Evolutionary conservation across 2,113 vertebrate species (phyloP), one percentile per base, ranked within the genome.

Genomic region (Upupa epops): DNA sequence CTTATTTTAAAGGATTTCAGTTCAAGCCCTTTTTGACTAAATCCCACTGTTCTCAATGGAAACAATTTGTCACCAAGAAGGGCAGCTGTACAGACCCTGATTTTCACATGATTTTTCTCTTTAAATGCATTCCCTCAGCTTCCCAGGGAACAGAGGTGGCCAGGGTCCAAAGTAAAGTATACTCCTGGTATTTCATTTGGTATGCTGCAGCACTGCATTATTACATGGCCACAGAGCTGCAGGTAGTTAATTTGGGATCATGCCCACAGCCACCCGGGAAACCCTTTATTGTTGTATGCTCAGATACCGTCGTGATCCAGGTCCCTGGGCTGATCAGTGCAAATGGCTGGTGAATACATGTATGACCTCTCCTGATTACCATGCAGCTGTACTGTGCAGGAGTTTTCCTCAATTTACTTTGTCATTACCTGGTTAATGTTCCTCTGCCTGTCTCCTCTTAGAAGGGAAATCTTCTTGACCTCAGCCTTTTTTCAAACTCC

Each of bases 401-500:
- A 89, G 58, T 85, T 94, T 76, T 69, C 78, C 32, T 69, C 64
- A 73, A 69, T 89, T 82, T 79, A 65, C 58, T 79, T 85, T 96
- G 88, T 77, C 89, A 93, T 94, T 71, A 86, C 36, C 72, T 92
- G 59, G 93, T 66, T 73, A 86, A 93, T 90, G 71, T 92, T 94
- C 83, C 84, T 86, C 68, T 83, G 36, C 61, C 34, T 89, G 58
- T 80, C 29, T 52, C 88, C 65, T 74, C 76, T 88, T 76, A 61
- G 79, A 90, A 91, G 65, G 49, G 45, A 42, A 88, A 75, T 80
- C 59, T 51, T 95, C 64, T 60, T 94, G 85, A 91, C 90, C 88
- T 88, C 77, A 94, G n/a, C 72, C 74, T 69, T 83, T 86, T 54
- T 89, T 84, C 70, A 86, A 63, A 61, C 61, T 58, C 49, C 42